Percentiles rank a stretch among this genome's conserved stretches.
Conservation (phyloP, 2,888 invertebrate species). For the Gari tellinella region DNA sequence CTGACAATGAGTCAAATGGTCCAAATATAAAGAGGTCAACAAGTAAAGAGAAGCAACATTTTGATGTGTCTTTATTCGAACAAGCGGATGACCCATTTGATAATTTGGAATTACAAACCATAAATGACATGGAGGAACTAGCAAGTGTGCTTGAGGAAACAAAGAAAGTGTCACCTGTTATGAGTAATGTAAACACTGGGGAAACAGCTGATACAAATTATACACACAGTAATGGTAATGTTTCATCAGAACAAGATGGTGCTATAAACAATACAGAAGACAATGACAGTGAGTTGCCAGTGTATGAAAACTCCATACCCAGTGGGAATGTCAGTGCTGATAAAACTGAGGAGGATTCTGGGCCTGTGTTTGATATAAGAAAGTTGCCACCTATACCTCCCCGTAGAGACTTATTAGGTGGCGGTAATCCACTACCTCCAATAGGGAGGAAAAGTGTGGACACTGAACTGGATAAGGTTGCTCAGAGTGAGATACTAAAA, state of each 20-base stretch:
- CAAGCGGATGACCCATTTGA: constrained; percentile 79
- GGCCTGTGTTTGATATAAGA: constrained; percentile 17
- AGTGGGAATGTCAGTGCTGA: not conserved
- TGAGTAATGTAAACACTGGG: constrained; percentile 9
- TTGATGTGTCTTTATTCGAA: constrained; percentile 78
- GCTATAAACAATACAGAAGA: not conserved
- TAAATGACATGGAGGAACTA: constrained; percentile 78
- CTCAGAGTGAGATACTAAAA: too few species aligned
- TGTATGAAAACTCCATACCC: constrained; percentile 49
- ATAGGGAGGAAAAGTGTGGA: constrained; percentile 34
- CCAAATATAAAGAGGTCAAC: not conserved
- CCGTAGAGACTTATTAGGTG: constrained; percentile 46
- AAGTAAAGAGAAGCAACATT: constrained; percentile 25
- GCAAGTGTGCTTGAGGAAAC: constrained; percentile 65
- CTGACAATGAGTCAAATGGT: constrained; percentile 14
- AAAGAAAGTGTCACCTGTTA: constrained; percentile 26
- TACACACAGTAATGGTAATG: not conserved
- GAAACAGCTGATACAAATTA: not conserved
- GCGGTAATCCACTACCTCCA: constrained; percentile 59
- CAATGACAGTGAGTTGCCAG: constrained; percentile 15
- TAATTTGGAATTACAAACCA: constrained; percentile 74
- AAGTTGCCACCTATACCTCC: constrained; percentile 66
- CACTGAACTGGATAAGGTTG: too few species aligned
- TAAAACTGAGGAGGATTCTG: not conserved
- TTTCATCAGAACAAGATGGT: not conserved